Conservation (phyloP, 2,113 vertebrate genomes). For the Gymnobelideus leadbeateri region DNA sequence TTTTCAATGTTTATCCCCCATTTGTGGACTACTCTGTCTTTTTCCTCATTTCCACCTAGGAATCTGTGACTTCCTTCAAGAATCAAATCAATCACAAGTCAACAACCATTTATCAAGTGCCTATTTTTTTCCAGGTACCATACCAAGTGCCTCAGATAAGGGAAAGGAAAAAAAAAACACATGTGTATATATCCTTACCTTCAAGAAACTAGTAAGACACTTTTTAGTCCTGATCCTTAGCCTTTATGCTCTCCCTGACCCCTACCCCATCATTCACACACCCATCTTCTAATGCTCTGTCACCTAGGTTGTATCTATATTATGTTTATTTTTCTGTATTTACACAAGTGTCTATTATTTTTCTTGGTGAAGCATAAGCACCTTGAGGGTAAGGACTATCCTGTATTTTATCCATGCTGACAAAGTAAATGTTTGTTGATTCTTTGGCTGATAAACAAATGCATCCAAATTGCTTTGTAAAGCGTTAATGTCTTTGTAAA, state of each 20-base stretch:
- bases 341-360: neutral
- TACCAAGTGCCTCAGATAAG: neutral
- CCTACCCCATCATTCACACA: neutral
- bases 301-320: neutral
- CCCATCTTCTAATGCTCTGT: neutral
- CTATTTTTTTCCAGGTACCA: neutral
- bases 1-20: neutral
- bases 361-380: neutral
- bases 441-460: neutral
- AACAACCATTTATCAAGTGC: neutral
- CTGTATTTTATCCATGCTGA: neutral
- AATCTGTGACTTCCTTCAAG: neutral
- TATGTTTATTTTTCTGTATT: neutral
- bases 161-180: neutral
- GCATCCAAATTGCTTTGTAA: neutral
- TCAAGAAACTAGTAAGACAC: neutral
- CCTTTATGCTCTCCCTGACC: rapidly evolving
- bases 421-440: neutral
- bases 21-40: neutral
- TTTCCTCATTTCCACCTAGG: neutral
- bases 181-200: neutral
- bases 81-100: neutral
- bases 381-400: neutral
- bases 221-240: neutral
- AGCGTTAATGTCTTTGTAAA: neutral